Base-by-base conservation (phyloP, 2,888 invertebrate species). In the Caenorhabditis sp. region DNA sequence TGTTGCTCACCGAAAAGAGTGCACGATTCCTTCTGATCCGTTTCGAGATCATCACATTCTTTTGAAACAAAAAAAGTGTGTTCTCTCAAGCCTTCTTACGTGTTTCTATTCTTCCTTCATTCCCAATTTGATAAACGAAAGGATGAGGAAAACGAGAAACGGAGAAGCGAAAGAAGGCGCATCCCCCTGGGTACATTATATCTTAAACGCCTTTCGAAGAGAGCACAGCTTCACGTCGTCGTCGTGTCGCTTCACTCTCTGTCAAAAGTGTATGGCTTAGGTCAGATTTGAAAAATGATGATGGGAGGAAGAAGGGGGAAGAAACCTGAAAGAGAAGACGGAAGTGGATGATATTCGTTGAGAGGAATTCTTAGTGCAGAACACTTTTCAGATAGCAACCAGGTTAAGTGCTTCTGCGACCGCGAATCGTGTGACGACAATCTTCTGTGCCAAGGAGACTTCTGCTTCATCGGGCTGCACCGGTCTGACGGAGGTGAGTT, bases 371-470 rank as follows among this genome's bases (percentile, higher is more conserved):
- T n/a, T n/a, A n/a, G n/a, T n/a, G n/a, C n/a, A n/a, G n/a, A n/a
- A n/a, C n/a, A n/a, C 11, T 39, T 62, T 76, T 22, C 70, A 71
- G 70, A 59, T 2, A 27, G 46, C n/a, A 1, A 35, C 9, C 65
- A 66, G 52, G 79, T 86, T 24, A 86, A 86, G 76, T 87, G 87
- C 50, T 87, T 87, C 79, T 87, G 87, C 62, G 87, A 87, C 70
- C 82, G 85, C 22, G 74, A 78, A 13, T 80, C 83, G 2, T 87
- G 87, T 59, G 82, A 85, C 22, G 86, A 86, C 30, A 78, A 83
- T 35, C 73, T 86, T 6, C 70, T 87, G 17, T 87, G 87, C 50
- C 78, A 73, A 26, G 86, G 87, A 11, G 81, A 86, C 37, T 86
- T 83, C 71, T 87, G 87, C 63, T 80, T 86, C 46, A 86, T 87